Conservation (phyloP, 2,888 invertebrate species). For the Pteria penguin region DNA sequence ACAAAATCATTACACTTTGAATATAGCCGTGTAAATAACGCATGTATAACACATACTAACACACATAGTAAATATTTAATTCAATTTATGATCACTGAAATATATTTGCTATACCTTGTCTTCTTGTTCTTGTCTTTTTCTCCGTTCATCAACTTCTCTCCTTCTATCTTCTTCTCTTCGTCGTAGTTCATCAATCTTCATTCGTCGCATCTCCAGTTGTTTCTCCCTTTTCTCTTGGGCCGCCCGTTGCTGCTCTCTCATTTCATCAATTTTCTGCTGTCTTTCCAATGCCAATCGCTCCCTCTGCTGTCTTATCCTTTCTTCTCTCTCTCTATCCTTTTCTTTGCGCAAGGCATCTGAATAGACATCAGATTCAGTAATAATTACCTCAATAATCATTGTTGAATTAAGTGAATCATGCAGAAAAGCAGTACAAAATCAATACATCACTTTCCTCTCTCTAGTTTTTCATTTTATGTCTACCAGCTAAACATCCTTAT, state of each 20-base stretch:
- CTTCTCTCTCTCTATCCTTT: conserved; percentile 72
- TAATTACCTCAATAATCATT: conserved; percentile 25
- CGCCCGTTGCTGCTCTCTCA: conserved; percentile 69
- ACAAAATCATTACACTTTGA: too few relatives aligned
- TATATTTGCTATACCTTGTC: conserved; percentile 66
- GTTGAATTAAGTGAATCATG: conserved; percentile 1
- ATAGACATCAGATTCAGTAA: conserved; percentile 18
- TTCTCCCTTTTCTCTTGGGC: conserved; percentile 73
- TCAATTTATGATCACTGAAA: too few relatives aligned
- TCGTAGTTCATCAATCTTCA: conserved; percentile 72
- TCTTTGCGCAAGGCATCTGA: conserved; percentile 48
- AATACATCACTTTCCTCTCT: neutral
- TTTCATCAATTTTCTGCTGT: conserved; percentile 68
- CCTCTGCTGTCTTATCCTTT: conserved; percentile 63
- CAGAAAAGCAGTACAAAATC: neutral
- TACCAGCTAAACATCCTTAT: neutral
- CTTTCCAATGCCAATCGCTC: conserved; percentile 69
- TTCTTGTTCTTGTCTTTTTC: conserved; percentile 63
- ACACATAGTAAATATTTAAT: too few relatives aligned
- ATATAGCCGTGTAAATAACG: too few relatives aligned
- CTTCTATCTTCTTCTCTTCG: conserved; percentile 70
- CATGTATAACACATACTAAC: too few relatives aligned
- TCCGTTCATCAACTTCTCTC: conserved; percentile 71
- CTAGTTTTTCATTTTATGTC: neutral
- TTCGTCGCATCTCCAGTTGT: conserved; percentile 70